Evolutionary conservation across 2,797 vertebrate species (phyloP), one percentile per base, ranked within the genome.

Genomic region (Perodicticus potto): DNA sequence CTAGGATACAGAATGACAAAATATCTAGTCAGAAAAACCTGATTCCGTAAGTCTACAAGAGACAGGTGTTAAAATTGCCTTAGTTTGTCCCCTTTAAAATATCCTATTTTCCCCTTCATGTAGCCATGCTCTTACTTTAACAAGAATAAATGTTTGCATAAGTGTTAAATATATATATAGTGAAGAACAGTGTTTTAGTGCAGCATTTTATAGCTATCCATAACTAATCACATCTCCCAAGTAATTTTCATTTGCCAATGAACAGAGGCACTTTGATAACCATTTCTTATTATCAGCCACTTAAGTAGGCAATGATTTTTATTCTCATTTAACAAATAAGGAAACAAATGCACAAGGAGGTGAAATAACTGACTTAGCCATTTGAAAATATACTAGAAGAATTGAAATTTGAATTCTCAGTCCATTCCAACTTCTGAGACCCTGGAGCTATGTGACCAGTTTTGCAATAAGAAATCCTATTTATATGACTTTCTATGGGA

Each of bases 401-500:
- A 43, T 2, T 80, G 34, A 96, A 94, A 94, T 93, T 45, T 73
- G n/a, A 96, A 96, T 92, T 94, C 70, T 82, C 74, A 32, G 45
- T 57, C 69, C 93, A 55, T 34, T 80, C 89, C 89, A 95, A 86
- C 81, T 97, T 96, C 96, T 93, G 83, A 77, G 69, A 87, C 91
- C 96, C 94, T 95, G 76, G 87, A 97, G 96, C 94, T 90, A 95
- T 96, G 87, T 43, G 82, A 85, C 74, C 27, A 3, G 93, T 88
- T 96, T 93, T 94, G 63, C 63, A 96, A 89, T 94, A 94, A 97
- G 93, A 76, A 96, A 95, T 59, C 89, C 96, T 96, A 96, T 96
- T 98, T 97, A 97, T 95, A 69, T 29, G 95, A 96, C 91, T 97
- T 97, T 97, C 92, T 96, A 94, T 67, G 93, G 93, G 91, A 97